Evolutionary conservation across 37 sponge, comb jelly and placozoan species (phyloP).

Genomic region (Lycopodina hypogea): DNA sequence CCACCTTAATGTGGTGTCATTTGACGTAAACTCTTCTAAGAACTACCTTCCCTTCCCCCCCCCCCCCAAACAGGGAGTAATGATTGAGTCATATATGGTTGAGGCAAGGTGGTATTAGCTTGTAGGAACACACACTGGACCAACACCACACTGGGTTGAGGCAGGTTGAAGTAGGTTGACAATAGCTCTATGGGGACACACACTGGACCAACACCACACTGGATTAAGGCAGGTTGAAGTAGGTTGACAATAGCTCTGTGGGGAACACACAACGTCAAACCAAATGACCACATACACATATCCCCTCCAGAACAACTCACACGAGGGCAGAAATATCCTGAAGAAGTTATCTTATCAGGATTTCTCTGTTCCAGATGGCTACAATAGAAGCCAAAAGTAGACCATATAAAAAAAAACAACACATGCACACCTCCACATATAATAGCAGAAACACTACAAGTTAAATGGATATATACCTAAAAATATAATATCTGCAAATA

Average conservation of each 20-base stretch:
- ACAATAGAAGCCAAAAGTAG: background rate
- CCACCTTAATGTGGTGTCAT: background rate
- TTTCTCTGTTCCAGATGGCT: slow-evolving; percentile 52
- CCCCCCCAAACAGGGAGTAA: too few relatives aligned
- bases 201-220: background rate
- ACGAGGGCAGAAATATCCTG: slow-evolving; percentile 85
- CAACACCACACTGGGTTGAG: too few relatives aligned
- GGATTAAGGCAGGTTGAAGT: background rate
- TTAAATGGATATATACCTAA: too few relatives aligned
- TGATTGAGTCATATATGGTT: too few relatives aligned
- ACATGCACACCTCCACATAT: background rate
- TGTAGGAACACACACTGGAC: too few relatives aligned
- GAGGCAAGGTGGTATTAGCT: too few relatives aligned
- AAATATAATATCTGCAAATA: too few relatives aligned
- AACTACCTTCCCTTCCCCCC: background rate
- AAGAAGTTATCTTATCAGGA: slow-evolving; percentile 20
- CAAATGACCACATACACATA: background rate
- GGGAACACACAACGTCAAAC: background rate
- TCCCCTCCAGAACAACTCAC: slow-evolving; percentile 25
- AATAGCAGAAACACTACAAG: too few relatives aligned
- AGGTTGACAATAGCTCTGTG: background rate
- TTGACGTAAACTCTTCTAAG: background rate
- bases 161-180: too few relatives aligned
- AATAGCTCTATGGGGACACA: background rate
- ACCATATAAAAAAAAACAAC: background rate